Percentiles rank a stretch among this genome's conserved stretches.
Evolutionary conservation across 1,140 invertebrate species (phyloP).

Genomic region (Octopus sinensis): DNA sequence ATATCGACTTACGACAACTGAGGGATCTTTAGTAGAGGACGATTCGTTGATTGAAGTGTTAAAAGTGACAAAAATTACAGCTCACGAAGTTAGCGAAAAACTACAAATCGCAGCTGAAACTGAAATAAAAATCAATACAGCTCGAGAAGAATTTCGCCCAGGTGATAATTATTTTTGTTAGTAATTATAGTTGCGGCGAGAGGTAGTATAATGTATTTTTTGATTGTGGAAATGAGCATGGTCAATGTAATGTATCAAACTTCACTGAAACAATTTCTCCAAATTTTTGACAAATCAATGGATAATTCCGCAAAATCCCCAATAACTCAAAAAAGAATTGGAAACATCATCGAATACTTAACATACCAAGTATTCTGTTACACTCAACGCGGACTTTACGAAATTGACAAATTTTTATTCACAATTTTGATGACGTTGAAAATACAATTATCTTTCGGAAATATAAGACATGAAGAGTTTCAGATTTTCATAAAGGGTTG

Average conservation of each 20-base stretch:
- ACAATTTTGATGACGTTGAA: constrained; percentile 92
- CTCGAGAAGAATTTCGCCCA: constrained; percentile 86
- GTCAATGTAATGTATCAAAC: constrained; percentile 97
- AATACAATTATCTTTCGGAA: constrained; percentile 73
- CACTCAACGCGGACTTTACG: constrained; percentile 85
- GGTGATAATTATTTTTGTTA: too few relatives aligned
- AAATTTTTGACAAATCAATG: constrained; percentile 81
- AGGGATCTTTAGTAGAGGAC: constrained; percentile 92
- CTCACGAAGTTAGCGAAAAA: constrained; percentile 91
- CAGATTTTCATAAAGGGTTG: constrained; percentile 93
- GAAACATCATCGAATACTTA: constrained; percentile 83
- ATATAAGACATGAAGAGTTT: constrained; percentile 86
- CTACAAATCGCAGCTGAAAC: constrained; percentile 84
- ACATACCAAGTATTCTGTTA: constrained; percentile 90
- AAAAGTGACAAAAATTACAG: constrained; percentile 79
- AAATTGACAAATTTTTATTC: constrained; percentile 87
- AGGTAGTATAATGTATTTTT: constrained; percentile 90
- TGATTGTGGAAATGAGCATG: constrained; percentile 95
- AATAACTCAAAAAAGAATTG: constrained; percentile 78
- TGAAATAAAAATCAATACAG: constrained; percentile 88
- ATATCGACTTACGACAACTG: constrained; percentile 81
- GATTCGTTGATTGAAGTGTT: constrained; percentile 89
- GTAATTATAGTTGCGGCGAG: constrained; percentile 77
- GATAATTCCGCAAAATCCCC: constrained; percentile 62
- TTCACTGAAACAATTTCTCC: constrained; percentile 89